Conservation (phyloP, 2,888 invertebrate species). For the Protodeltote pygarga region DNA sequence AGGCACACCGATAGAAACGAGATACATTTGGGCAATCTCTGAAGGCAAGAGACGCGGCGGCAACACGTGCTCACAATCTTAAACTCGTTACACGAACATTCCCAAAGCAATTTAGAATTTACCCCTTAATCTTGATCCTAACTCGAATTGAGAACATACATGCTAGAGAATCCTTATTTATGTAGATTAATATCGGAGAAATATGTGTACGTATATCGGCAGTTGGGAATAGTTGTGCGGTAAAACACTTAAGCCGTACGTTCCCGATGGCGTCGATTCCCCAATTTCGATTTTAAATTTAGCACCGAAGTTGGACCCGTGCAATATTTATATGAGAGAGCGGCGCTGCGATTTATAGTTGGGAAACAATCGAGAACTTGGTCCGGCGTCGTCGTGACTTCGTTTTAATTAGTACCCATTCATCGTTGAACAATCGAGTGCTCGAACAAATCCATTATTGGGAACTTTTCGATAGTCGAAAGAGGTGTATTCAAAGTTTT, state of each 20-base stretch:
- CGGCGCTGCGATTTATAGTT: conserved; percentile 81
- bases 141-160: conserved; percentile 58
- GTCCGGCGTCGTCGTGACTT: conserved; percentile 83
- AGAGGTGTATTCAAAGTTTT: conserved; percentile 83
- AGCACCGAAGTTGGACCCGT: conserved; percentile 77
- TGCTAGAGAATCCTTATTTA: conserved; percentile 58
- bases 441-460: conserved; percentile 85
- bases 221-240: conserved; percentile 39
- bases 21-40: conserved; percentile 73
- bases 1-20: conserved; percentile 56
- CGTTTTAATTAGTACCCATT: conserved; percentile 87
- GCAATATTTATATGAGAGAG: conserved; percentile 82
- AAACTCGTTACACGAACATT: conserved; percentile 78
- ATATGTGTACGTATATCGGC: conserved; percentile 40
- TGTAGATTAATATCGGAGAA: conserved; percentile 59
- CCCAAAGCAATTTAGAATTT: conserved; percentile 76
- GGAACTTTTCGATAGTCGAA: conserved; percentile 85
- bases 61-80: conserved; percentile 80
- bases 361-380: conserved; percentile 82
- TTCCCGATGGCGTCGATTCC: conserved; percentile 63
- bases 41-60: conserved; percentile 60
- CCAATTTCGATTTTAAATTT: conserved; percentile 80
- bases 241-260: conserved; percentile 56
- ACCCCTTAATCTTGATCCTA: conserved; percentile 71
- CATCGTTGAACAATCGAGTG: conserved; percentile 85